Conservation (phyloP, 2,113 vertebrate species). For the Colius striatus region DNA sequence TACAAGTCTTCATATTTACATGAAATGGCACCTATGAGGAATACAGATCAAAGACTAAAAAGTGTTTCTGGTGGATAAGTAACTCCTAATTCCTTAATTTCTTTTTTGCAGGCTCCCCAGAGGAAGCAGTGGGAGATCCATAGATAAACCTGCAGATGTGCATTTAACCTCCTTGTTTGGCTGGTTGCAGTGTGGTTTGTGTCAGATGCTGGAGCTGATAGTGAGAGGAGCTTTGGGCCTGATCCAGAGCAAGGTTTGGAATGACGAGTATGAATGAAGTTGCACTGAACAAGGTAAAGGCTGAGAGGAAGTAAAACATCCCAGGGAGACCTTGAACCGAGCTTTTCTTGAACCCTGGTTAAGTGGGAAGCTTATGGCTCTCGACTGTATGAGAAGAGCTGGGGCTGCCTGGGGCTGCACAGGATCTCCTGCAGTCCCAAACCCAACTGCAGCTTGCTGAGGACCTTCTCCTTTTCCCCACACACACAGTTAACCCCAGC, state of each 20-base stretch:
- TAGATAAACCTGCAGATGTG: background rate
- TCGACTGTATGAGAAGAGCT: background rate
- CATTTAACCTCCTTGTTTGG: background rate
- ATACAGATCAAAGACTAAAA: conserved; percentile 15
- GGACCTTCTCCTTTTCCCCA: background rate
- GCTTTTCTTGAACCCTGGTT: background rate
- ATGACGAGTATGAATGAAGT: background rate
- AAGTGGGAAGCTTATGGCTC: accelerated
- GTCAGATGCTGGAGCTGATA: background rate
- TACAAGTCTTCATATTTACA: background rate
- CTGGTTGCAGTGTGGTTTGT: background rate
- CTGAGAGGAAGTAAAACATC: background rate
- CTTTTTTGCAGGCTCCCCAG: background rate
- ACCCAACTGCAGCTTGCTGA: background rate
- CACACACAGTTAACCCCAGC: too few species aligned
- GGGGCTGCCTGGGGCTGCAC: background rate
- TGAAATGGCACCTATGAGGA: conserved; percentile 27
- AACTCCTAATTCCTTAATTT: conserved; percentile 33
- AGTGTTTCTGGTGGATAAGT: background rate
- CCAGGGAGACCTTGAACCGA: background rate
- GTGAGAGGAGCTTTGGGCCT: background rate
- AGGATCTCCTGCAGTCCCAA: accelerated
- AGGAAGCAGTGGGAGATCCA: background rate
- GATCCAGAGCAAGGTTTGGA: background rate
- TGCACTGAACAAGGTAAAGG: background rate